Percentiles rank a stretch among this genome's conserved stretches.
Evolutionary conservation across 2,797 vertebrate species (phyloP).

Genomic region (Periophthalmus magnuspinnatus): DNA sequence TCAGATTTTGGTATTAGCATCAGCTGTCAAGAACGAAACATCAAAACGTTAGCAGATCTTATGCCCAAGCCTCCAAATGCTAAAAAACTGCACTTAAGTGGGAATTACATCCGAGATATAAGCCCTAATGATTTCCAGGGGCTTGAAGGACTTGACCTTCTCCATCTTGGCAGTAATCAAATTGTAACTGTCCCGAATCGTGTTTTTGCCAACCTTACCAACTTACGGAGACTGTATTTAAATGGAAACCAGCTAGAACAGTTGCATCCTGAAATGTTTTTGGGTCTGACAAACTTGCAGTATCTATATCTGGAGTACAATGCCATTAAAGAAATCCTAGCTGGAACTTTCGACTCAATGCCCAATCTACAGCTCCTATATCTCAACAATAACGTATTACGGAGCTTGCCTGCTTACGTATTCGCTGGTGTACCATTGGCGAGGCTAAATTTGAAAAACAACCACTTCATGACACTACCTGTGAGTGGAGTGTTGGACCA

Average conservation of each 20-base stretch:
- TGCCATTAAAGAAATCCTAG: conserved; percentile 94
- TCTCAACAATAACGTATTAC: conserved; percentile 94
- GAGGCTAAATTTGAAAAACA: conserved; percentile 94
- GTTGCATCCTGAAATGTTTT: conserved; percentile 94
- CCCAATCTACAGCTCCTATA: conserved; percentile 96
- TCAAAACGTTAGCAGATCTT: conserved; percentile 88
- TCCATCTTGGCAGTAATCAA: conserved; percentile 96
- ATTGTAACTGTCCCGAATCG: conserved; percentile 87
- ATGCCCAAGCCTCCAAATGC: conserved; percentile 89
- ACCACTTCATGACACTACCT: conserved; percentile 98
- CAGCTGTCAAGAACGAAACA: conserved; percentile 94
- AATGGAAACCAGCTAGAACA: conserved; percentile 97
- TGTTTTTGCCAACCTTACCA: conserved; percentile 94
- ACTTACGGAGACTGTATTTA: conserved; percentile 92
- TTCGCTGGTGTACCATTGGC: conserved; percentile 92
- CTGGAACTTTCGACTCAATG: conserved; percentile 95
- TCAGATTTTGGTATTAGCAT: conserved; percentile 96
- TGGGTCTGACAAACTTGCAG: conserved; percentile 93
- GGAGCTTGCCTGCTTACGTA: conserved; percentile 92
- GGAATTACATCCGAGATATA: conserved; percentile 92
- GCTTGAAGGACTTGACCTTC: conserved; percentile 94
- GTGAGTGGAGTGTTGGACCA: conserved; percentile 98
- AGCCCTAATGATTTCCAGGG: conserved; percentile 86
- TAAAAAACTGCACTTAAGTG: conserved; percentile 95
- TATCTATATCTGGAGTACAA: conserved; percentile 99